Evolutionary conservation across 2,113 vertebrate species (phyloP).

Genomic region (Pachyramphus minor): DNA sequence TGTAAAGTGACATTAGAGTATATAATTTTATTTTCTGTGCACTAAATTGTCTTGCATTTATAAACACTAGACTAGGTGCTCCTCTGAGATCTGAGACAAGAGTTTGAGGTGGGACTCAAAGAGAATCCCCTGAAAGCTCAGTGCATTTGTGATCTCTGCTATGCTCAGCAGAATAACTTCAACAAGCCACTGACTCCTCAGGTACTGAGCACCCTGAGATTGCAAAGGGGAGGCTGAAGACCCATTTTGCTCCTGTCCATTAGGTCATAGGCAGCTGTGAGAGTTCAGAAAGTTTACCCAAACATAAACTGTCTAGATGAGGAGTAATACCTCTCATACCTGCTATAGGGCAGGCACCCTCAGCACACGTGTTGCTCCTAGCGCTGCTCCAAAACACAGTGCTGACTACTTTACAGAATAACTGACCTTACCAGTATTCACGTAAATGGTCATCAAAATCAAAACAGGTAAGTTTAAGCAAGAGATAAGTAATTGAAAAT

Average conservation of each 20-base stretch:
- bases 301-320: background rate
- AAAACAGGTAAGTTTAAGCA: background rate
- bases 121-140: background rate
- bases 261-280: background rate
- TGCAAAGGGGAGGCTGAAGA: background rate
- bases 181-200: background rate
- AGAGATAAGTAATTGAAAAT: background rate
- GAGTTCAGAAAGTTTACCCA: background rate
- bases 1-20: constrained; percentile 43
- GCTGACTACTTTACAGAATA: background rate
- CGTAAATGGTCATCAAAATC: background rate
- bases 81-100: background rate
- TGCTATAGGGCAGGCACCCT: background rate
- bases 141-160: background rate
- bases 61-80: background rate
- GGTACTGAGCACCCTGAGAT: background rate
- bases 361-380: background rate
- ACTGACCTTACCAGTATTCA: background rate
- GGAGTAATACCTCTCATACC: background rate
- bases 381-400: background rate
- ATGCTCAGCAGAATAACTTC: background rate
- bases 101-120: background rate
- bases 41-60: background rate
- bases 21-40: background rate
- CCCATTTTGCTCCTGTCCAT: background rate